Evolutionary conservation across 2,113 vertebrate genomes (phyloP).

Genomic region (Corvus cornix): DNA sequence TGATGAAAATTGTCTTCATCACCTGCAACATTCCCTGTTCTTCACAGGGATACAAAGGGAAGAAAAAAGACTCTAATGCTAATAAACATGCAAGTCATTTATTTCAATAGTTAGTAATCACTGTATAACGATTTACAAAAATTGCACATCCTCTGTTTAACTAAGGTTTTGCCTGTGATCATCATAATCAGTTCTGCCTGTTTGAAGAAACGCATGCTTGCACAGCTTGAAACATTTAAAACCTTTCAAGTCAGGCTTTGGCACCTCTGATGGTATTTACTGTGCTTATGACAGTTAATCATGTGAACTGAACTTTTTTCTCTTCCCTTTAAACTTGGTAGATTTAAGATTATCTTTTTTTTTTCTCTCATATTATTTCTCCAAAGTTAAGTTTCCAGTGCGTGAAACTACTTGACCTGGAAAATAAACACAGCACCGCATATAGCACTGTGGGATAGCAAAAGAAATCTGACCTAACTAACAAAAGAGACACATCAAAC

Average conservation of each 20-base stretch:
- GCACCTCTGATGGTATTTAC: slow-evolving; percentile 59
- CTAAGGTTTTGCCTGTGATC: slow-evolving; percentile 60
- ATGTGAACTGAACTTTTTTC: slow-evolving; percentile 52
- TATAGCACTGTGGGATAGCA: background rate
- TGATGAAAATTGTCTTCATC: background rate
- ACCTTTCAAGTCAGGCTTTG: slow-evolving; percentile 69
- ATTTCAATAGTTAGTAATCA: slow-evolving; percentile 43
- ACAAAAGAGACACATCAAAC: background rate
- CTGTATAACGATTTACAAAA: slow-evolving; percentile 60
- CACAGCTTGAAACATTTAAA: slow-evolving; percentile 74
- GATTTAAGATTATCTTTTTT: slow-evolving; percentile 56
- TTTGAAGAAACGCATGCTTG: slow-evolving; percentile 65
- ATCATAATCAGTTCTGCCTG: slow-evolving; percentile 60
- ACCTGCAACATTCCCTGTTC: background rate
- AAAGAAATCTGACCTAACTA: slow-evolving; percentile 13
- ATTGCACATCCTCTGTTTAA: slow-evolving; percentile 53
- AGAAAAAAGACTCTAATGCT: slow-evolving; percentile 22
- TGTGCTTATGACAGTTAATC: slow-evolving; percentile 73
- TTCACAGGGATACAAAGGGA: background rate
- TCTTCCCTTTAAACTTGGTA: slow-evolving; percentile 52
- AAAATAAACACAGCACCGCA: slow-evolving; percentile 15
- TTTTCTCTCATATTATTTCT: slow-evolving; percentile 26
- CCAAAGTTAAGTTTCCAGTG: slow-evolving; percentile 56
- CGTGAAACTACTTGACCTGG: slow-evolving; percentile 43
- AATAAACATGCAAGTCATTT: slow-evolving; percentile 53